A percentile compares a stretch with the other conserved stretches of the same genome.
Evolutionary conservation across 2,797 vertebrate species (phyloP).

Genomic region (Sebastes iracundus): DNA sequence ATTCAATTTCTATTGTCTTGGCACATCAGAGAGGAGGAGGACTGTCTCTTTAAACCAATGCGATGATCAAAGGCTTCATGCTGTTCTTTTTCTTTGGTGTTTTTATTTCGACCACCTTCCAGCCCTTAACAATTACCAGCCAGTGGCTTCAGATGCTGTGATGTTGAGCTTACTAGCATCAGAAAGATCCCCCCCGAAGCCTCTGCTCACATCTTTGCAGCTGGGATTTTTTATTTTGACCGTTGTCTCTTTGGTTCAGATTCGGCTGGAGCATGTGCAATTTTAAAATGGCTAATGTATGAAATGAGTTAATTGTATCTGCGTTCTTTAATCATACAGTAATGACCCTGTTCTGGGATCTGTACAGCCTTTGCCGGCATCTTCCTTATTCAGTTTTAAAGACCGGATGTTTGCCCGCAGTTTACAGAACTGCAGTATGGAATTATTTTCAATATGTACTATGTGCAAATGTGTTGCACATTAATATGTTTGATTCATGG

Average conservation of each 20-base stretch:
- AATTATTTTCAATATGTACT: background rate
- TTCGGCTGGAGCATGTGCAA: background rate
- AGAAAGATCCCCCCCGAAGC: background rate
- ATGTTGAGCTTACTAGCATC: conserved; percentile 2
- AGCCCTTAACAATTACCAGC: conserved; percentile 10
- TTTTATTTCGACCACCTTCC: conserved; percentile 9
- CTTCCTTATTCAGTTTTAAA: background rate
- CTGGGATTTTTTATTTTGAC: background rate
- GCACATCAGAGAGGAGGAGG: conserved; percentile 40
- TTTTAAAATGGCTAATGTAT: background rate
- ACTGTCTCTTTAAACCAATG: conserved; percentile 32
- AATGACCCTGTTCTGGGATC: background rate
- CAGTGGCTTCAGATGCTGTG: background rate
- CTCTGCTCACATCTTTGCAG: background rate
- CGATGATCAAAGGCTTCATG: conserved; percentile 41
- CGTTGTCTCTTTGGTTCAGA: background rate
- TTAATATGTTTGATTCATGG: background rate
- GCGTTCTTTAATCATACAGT: too few relatives aligned
- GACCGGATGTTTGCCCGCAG: background rate
- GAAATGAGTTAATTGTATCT: background rate
- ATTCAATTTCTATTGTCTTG: conserved; percentile 67
- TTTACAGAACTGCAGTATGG: background rate
- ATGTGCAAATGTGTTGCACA: background rate
- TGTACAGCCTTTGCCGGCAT: background rate
- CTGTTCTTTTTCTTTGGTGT: background rate